These are phyloP conservation scores for Pollimyrus isidori DNA, from an alignment of 2,113 vertebrate genomes.

Conservation along the genomic window DNA sequence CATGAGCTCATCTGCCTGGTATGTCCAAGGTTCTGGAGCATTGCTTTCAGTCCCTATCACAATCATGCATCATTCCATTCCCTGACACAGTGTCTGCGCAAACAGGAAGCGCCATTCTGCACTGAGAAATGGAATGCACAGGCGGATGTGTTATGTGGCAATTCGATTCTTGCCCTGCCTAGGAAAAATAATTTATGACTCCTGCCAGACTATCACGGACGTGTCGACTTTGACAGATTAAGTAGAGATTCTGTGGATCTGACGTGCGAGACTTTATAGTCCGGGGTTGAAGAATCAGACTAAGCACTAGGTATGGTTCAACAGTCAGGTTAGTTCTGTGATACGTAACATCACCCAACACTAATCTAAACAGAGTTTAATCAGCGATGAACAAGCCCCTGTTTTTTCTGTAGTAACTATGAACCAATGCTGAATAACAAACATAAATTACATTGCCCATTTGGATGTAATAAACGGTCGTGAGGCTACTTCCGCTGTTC, in stretches of 20 bases:
- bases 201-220: neutral
- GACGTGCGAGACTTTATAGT: neutral
- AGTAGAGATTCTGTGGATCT: neutral
- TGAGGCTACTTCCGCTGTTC: neutral
- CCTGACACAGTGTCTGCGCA: neutral
- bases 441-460: neutral
- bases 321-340: neutral
- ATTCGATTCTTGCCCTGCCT: neutral
- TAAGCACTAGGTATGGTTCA: neutral
- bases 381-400: neutral
- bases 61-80: conserved; percentile 2
- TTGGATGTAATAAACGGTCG: neutral
- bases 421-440: neutral
- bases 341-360: neutral
- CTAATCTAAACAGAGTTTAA: neutral
- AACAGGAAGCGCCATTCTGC: neutral
- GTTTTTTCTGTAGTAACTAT: neutral
- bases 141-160: neutral
- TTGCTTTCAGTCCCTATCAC: neutral
- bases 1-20: neutral
- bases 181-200: conserved; percentile 1
- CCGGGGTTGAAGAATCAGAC: neutral
- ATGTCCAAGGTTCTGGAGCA: neutral
- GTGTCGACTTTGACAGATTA: neutral
- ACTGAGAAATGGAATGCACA: neutral